Evolutionary conservation across 1,140 invertebrate genomes (phyloP), one percentile per base, ranked within the genome.

Genomic region (Brachionus sp.): DNA sequence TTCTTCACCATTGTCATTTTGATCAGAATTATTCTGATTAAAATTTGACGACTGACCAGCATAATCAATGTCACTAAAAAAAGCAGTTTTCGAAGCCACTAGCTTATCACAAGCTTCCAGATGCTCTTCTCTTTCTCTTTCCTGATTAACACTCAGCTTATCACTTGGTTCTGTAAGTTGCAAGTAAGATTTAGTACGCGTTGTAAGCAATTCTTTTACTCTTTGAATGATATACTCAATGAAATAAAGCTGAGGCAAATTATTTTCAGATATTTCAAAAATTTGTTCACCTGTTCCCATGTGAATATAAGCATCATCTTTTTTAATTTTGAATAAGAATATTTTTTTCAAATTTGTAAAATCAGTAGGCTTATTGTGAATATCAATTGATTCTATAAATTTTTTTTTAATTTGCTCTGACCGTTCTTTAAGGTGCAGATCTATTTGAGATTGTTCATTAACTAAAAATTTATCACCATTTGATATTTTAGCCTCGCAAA

Each of bases 1-100:
- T 7, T 84, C 13, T 44, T 86, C 84, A 12, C 84, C 73, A 53
- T 84, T 83, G 70, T 85, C 62, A 46, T 46, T 75, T 75, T 44
- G 19, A 2, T 44, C 23, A 12, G 9, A 10, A 12, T 44, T 44
- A 13, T 23, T 46, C 19, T 23, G 19, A 39, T 5, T 46, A 6
- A 46, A 75, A 12, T 39, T 25, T n/a, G 70, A 25, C 3, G 7
- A 4, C 19, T 25, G 10, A 25, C 39, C 7, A 25, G 19, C 16
- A 46, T 75, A 75, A 10, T 75, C 70, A 25, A 75, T 25, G 13
- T 75, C 70, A 29, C 42, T 75, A 33, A 50, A 75, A 12, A 75
- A 46, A 25, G 42, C 70, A 19, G 70, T 46, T 29, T 75, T 75
- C 46, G 19, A 29, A 25, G 39, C 19, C 19, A 75, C 70, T 9